Base-by-base conservation (phyloP, 2,113 vertebrate genomes). In the Dasypus novemcinctus region DNA sequence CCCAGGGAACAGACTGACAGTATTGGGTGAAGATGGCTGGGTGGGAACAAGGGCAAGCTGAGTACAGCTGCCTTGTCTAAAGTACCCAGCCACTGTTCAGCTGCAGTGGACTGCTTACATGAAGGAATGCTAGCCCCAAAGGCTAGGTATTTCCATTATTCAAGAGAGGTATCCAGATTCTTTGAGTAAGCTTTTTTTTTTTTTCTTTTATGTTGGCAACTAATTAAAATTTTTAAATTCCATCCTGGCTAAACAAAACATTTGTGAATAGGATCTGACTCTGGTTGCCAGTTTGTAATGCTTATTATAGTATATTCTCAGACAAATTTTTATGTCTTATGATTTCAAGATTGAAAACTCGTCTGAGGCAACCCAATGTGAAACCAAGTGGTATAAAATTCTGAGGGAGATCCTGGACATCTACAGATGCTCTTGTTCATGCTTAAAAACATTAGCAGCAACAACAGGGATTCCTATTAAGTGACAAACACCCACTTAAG, bases 401-500 rank as follows among this genome's bases (percentile, higher is more conserved):
- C 82, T 95, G 71, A 91, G 66, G 43, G 86, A 41, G 46, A 64
- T 43, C 68, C 52, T 43, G 57, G 57, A 95, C 88, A 82, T 59
- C 72, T 66, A 92, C 13, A 46, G 69, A 46, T 59, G 5, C 59
- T 92, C 41, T 49, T 95, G 29, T 75, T 92, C 86, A 79, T 66
- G 97, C 93, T 88, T 96, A 43, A 97, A 96, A 89, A 96, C 95
- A 6, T 86, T 38, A 95, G 80, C 43, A 94, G 74, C 80, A 88
- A 94, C 78, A 95, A 80, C 43, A 43, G 76, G 72, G 95, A 97
- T 85, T 94, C 49, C 88, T 97, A 85, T 68, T 97, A 97, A 59
- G 23, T 43, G 68, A 96, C 75, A 96, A 95, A 95, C 4, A 61
- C 94, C 86, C 93, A 95, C 96, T 96, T 97, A 94, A 89, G 43